Conservation (phyloP, 2,888 invertebrate genomes). For the Melitaea athalia region DNA sequence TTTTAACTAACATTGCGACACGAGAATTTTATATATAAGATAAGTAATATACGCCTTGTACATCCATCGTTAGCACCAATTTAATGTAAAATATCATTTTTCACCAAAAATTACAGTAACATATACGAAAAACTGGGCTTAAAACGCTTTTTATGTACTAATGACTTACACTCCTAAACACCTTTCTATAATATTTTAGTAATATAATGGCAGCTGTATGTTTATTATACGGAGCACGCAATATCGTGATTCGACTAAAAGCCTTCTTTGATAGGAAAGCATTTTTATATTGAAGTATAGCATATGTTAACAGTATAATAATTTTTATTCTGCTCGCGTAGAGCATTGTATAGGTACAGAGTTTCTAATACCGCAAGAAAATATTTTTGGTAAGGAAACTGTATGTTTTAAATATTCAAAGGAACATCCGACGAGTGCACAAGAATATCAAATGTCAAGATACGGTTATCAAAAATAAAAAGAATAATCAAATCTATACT, state of each 20-base stretch:
- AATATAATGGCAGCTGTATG: conserved; percentile 23
- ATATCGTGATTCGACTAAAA: conserved; percentile 37
- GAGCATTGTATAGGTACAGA: conserved; percentile 18
- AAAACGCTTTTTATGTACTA: conserved; percentile 12
- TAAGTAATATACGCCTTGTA: too few relatives aligned
- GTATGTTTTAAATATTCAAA: conserved; percentile 23
- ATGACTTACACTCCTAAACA: conserved; percentile 23
- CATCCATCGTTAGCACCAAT: too few relatives aligned
- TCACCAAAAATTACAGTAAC: background rate
- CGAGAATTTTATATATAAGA: too few relatives aligned
- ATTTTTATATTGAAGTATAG: conserved; percentile 32
- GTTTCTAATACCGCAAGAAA: conserved; percentile 24
- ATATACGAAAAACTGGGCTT: conserved; percentile 10
- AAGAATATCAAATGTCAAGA: conserved; percentile 6
- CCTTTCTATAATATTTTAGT: conserved; percentile 24
- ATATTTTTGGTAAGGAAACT: conserved; percentile 18
- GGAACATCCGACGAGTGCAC: conserved; percentile 10
- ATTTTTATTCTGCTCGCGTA: conserved; percentile 32
- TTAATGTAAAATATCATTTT: background rate
- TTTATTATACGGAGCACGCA: conserved; percentile 36
- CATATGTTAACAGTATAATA: conserved; percentile 29
- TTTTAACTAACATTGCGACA: too few relatives aligned
- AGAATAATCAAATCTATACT: too few relatives aligned
- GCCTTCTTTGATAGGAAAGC: conserved; percentile 34
- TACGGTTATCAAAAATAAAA: background rate